A percentile compares a stretch with the other conserved stretches of the same genome.
phyloP scores from a whole-genome alignment of 2,797 vertebrate species.

The Psittacula derbiana region DNA sequence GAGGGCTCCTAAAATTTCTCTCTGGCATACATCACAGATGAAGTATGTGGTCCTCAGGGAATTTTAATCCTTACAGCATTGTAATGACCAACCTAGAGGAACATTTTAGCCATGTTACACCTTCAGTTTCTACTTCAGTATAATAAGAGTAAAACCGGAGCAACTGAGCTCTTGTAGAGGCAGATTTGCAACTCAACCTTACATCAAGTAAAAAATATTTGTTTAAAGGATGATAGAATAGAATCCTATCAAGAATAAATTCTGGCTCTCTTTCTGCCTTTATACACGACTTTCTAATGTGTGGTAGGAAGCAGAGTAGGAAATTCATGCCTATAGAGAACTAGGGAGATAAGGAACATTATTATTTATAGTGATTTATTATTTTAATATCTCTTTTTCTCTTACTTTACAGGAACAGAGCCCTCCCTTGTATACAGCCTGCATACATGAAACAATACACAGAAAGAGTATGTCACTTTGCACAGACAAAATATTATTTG shows the following conservation, averaged over 20 bases:
- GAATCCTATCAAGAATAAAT: background rate
- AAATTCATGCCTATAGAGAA: background rate
- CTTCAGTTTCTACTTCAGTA: background rate
- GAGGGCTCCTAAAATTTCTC: background rate
- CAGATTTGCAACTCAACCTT: background rate
- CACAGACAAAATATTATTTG: background rate
- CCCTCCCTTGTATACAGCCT: background rate
- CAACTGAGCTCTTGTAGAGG: constrained; percentile 20
- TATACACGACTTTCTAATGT: background rate
- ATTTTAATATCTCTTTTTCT: background rate
- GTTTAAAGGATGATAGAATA: background rate
- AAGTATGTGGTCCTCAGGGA: background rate
- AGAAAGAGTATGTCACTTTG: background rate
- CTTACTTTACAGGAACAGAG: background rate
- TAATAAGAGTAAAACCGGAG: constrained; percentile 3
- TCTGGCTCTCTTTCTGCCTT: background rate
- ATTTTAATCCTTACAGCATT: background rate
- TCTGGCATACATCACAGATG: background rate
- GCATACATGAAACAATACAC: background rate
- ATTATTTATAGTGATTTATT: background rate
- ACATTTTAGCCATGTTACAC: background rate
- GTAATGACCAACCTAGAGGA: background rate
- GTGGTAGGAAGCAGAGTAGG: background rate
- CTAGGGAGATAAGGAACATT: background rate
- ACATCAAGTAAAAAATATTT: constrained; percentile 19